phyloP scores from a whole-genome alignment of 1,140 invertebrate genomes.

The Sinonovacula constricta region DNA sequence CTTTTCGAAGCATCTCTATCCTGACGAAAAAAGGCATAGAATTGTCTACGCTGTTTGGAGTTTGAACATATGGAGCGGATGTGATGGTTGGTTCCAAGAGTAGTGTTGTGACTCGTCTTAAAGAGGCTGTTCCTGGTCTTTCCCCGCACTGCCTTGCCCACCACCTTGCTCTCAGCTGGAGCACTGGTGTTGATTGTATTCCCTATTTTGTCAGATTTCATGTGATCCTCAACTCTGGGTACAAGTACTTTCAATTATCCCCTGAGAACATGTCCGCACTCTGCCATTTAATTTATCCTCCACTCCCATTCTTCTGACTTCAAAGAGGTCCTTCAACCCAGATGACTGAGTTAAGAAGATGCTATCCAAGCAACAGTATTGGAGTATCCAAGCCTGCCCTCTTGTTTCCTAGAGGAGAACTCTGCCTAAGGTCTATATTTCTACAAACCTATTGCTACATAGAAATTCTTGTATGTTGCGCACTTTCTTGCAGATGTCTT shows the following conservation, averaged over 20 bases:
- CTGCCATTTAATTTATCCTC: constrained; percentile 1
- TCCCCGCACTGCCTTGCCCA: constrained; percentile 5
- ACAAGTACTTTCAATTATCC: constrained; percentile 31
- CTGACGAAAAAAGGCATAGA: constrained; percentile 23
- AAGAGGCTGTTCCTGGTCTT: no score
- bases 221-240: no score
- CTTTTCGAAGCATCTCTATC: no score
- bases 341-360: constrained; percentile 30
- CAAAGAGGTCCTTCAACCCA: constrained; percentile 25
- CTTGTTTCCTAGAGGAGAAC: no score
- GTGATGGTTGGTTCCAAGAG: constrained; percentile 2
- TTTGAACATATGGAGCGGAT: constrained; percentile 6
- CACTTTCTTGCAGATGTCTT: constrained; percentile 30
- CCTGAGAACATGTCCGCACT: constrained; percentile 34
- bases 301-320: not conserved
- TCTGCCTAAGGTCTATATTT: no score
- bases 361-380: constrained; percentile 5
- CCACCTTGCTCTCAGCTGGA: constrained; percentile 2
- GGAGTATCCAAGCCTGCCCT: no score
- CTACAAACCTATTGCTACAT: constrained; percentile 29
- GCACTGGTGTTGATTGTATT: constrained; percentile 15
- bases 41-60: constrained; percentile 15
- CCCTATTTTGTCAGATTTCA: no score
- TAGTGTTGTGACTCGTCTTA: no score
- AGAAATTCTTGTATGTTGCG: constrained; percentile 34